phyloP scores from a whole-genome alignment of 1,140 invertebrate species.

The Drosophila saltans region DNA sequence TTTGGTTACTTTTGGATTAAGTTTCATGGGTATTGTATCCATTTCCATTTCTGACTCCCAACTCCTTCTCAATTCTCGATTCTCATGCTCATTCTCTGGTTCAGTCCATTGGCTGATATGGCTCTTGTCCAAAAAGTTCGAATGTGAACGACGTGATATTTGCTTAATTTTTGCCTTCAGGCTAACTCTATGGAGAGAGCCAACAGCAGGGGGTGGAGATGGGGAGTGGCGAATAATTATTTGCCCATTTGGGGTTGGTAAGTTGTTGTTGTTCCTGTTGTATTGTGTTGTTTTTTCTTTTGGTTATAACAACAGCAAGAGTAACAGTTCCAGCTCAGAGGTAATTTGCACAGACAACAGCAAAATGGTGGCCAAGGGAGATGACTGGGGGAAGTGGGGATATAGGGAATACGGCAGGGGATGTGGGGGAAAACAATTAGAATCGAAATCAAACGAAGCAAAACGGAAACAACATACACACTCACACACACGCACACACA shows the following conservation, averaged over 20 bases:
- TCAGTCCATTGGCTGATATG: constrained; percentile 24
- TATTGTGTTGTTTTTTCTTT: background rate
- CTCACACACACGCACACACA: background rate
- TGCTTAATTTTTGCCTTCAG: constrained; percentile 67
- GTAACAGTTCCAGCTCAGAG: constrained; percentile 29
- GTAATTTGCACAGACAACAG: constrained; percentile 60
- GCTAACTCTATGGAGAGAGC: constrained; percentile 5
- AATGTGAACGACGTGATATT: constrained; percentile 70
- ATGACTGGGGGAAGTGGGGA: background rate
- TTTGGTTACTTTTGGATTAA: constrained; percentile 36
- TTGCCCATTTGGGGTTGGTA: constrained; percentile 68
- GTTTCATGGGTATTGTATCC: constrained; percentile 36
- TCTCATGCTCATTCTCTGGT: constrained; percentile 34
- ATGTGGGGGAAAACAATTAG: constrained; percentile 64
- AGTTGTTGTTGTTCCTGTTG: constrained; percentile 50
- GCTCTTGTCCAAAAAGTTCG: constrained; percentile 27
- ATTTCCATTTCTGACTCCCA: constrained; percentile 14
- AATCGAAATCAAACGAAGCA: constrained; percentile 71
- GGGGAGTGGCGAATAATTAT: constrained; percentile 71
- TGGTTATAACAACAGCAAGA: too few relatives aligned
- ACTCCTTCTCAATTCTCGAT: background rate
- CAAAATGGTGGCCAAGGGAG: constrained; percentile 18
- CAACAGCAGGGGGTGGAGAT: background rate
- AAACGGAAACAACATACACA: constrained; percentile 60
- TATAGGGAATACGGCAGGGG: constrained; percentile 3